phyloP scores from a whole-genome alignment of 2,797 vertebrate genomes.

The Melanotaenia maccullochi region DNA sequence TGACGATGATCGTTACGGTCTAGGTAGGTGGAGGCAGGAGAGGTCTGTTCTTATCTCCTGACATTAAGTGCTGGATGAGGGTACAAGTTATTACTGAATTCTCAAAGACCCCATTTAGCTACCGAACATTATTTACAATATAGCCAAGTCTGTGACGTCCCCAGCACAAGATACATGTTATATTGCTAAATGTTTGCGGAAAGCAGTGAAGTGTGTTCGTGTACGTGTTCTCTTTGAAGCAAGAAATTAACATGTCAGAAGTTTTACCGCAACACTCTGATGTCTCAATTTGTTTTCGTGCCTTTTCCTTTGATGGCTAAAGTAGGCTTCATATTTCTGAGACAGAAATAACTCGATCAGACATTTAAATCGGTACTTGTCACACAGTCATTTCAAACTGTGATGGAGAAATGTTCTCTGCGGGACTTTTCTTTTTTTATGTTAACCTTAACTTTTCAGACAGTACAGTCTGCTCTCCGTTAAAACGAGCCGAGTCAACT shows the following conservation, averaged over 20 bases:
- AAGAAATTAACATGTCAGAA: slow-evolving; percentile 28
- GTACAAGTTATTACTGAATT: neutral
- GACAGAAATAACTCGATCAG: slow-evolving; percentile 34
- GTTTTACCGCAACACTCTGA: neutral
- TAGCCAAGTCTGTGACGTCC: neutral
- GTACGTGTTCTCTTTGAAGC: slow-evolving; percentile 23
- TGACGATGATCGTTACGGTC: neutral
- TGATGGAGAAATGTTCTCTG: slow-evolving; percentile 26
- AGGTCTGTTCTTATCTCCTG: slow-evolving; percentile 7
- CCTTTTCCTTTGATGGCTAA: slow-evolving; percentile 25
- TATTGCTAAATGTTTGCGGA: neutral
- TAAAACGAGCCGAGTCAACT: neutral
- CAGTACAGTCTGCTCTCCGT: neutral
- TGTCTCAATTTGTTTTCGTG: slow-evolving; percentile 8
- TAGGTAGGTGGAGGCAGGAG: neutral
- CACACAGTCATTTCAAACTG: slow-evolving; percentile 24
- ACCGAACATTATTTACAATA: neutral
- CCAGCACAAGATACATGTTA: neutral
- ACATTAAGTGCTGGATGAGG: neutral
- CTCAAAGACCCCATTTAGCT: neutral
- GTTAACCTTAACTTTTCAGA: neutral
- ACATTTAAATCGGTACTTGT: slow-evolving; percentile 17
- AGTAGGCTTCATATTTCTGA: slow-evolving; percentile 14
- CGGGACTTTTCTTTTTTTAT: slow-evolving; percentile 5
- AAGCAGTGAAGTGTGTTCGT: neutral